Base-by-base conservation (phyloP, 1,140 invertebrate genomes). In the Zaprionus vittiger region DNA sequence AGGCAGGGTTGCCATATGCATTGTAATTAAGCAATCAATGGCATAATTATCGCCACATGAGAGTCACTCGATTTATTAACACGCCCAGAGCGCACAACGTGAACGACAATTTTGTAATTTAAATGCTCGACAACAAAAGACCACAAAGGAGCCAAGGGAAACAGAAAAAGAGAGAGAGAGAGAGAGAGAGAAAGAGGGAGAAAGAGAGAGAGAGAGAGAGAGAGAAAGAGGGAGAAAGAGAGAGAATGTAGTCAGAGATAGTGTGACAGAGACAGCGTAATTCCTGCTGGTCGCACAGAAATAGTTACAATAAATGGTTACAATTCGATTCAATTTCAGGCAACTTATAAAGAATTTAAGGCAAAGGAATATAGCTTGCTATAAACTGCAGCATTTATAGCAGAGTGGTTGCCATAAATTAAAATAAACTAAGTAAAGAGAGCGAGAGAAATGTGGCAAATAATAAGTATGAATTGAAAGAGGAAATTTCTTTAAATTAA, bases 11-110 rank as follows among this genome's bases (percentile, higher is more conserved):
- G 47, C 47, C 80, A 89, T 84, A 89, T 89, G 84, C 64, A 90
- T 84, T 89, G 84, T 86, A 89, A 89, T 89, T 89, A 89, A 90
- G 79, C 84, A 90, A 89, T 89, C 84, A 89, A 89, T 89, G 84
- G 72, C 81, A 84, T 90, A 89, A 90, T 89, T 89, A 89, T 86
- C 77, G 84, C 69, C 84, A 86, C 85, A 86, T 90, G 84, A 89
- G 84, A 90, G 65, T 81, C 84, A 79, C 84, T 89, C 84, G 81
- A 90, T 89, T 84, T 89, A 89, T 89, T 89, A 81, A 89, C 84
- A 90, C 72, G 84, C 85, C 84, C 64, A 65, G 47, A 80, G 71
- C 72, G 47, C 61, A 20, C 31, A 65, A 62, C 44, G 65, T 52
- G 57, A 34, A n/a, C 44, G 73, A 38, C 61, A 84, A 89, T 81